Base-by-base conservation (phyloP, 2,113 vertebrate species). In the Typhlomys cinereus region DNA sequence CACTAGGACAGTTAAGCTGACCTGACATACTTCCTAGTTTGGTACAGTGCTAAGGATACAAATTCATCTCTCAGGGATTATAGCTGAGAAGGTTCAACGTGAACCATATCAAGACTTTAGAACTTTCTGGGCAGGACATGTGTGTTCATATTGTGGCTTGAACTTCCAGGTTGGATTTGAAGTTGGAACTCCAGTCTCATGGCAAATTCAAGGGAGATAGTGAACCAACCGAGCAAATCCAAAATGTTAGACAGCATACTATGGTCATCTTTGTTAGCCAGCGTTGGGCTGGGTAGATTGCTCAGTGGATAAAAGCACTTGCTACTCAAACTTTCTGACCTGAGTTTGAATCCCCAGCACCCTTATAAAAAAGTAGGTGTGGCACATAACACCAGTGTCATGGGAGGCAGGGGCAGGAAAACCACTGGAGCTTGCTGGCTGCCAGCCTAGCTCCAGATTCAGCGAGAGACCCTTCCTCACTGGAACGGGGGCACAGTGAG, bases 121-220 rank as follows among this genome's bases (percentile, higher is more conserved):
- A 92, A 41, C 54, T 57, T 76, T 84, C 90, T 88, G 91, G 91
- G 88, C 91, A 93, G 85, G 85, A 87, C 34, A 1, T 48, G 59
- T 83, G 13, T 88, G 86, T 92, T 93, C 86, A 50, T 82, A 39
- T 89, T 93, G 89, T 0, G 79, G 93, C 46, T 90, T 95, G 90
- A 96, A 92, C 88, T 93, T 95, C 92, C 69, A 95, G 4, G 73
- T 88, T 95, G 90, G 94, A 83, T 93, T 92, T 94, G 79, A 36
- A 80, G 83, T 73, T 93, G 88, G 85, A 64, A n/a, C 46, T 90
- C 29, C 17, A 4, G 34, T 73, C 73, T 90, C 62, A 23, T 48
- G 29, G 66, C 78, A 88, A 75, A 79, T 74, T 36, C 41, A 79
- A 46, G 50, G 44, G 17, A 39, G 59, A n/a, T 4, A 76, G 57